These are phyloP conservation scores for Periparus ater DNA, from an alignment of 2,797 vertebrate species.

Conservation along the genomic window DNA sequence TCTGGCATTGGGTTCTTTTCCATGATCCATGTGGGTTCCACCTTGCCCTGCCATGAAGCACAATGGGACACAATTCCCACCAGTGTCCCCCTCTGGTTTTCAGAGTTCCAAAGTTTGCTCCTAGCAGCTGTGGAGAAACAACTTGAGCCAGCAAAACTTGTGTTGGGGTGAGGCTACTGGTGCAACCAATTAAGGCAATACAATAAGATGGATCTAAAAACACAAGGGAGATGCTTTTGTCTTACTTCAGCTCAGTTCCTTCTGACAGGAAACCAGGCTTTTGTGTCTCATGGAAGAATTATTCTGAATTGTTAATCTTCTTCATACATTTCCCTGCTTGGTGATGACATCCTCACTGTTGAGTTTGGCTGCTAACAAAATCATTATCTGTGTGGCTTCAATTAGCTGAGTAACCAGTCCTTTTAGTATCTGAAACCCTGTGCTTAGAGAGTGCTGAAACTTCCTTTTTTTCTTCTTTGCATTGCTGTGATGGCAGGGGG, in stretches of 20 bases:
- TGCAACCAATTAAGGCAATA: neutral
- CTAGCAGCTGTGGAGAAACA: neutral
- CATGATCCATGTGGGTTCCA: neutral
- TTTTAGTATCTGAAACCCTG: neutral
- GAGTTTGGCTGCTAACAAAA: conserved; percentile 34
- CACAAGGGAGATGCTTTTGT: neutral
- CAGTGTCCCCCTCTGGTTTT: neutral
- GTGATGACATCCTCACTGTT: conserved; percentile 9
- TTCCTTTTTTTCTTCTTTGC: neutral
- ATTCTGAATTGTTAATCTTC: conserved; percentile 31
- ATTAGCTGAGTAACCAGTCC: neutral
- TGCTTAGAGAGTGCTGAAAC: neutral
- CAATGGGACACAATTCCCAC: neutral
- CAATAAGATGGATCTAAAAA: neutral
- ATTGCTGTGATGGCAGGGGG: neutral
- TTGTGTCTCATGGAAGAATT: conserved; percentile 31
- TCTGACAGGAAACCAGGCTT: conserved; percentile 35
- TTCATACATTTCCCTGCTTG: neutral
- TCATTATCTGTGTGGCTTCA: conserved; percentile 42
- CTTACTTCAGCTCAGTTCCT: neutral
- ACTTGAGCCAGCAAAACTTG: neutral
- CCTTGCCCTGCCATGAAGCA: neutral
- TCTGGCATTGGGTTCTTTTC: fast-evolving
- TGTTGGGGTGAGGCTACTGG: neutral
- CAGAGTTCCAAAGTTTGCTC: neutral